Conservation (phyloP, 2,797 vertebrate genomes). For the Pachyuromys duprasi region DNA sequence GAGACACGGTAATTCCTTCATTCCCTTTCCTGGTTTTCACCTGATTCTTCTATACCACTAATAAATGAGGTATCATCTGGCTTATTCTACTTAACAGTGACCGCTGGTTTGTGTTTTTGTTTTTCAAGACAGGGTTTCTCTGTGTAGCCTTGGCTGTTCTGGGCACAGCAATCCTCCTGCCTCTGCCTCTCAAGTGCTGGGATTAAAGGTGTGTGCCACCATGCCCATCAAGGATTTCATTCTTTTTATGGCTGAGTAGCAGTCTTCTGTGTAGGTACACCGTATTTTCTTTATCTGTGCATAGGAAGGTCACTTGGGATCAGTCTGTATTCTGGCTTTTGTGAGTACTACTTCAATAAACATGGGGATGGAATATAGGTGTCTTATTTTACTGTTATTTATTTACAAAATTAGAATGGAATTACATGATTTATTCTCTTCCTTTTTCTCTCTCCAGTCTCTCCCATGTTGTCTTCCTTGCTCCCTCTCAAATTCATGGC, state of each 20-base stretch:
- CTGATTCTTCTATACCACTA: not conserved
- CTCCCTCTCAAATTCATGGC: not conserved
- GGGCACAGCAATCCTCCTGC: too few species aligned
- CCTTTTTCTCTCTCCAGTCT: not conserved
- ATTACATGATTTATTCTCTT: not conserved
- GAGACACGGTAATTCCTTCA: not conserved
- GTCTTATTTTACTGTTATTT: not conserved
- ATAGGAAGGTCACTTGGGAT: not conserved
- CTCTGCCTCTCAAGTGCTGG: too few species aligned
- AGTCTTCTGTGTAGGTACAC: not conserved
- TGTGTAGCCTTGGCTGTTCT: too few species aligned
- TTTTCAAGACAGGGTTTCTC: too few species aligned
- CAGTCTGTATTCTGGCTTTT: not conserved
- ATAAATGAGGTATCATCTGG: not conserved
- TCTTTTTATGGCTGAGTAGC: not conserved
- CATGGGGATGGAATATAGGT: not conserved
- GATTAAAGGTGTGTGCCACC: not conserved
- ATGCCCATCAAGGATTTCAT: not conserved
- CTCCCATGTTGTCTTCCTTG: not conserved
- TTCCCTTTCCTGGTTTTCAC: not conserved
- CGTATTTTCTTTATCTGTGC: not conserved
- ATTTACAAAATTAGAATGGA: not conserved
- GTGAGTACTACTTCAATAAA: not conserved
- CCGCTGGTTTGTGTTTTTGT: not conserved
- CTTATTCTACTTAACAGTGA: not conserved